Evolutionary conservation across 2,888 invertebrate genomes (phyloP).

Genomic region (Carabus problematicus): DNA sequence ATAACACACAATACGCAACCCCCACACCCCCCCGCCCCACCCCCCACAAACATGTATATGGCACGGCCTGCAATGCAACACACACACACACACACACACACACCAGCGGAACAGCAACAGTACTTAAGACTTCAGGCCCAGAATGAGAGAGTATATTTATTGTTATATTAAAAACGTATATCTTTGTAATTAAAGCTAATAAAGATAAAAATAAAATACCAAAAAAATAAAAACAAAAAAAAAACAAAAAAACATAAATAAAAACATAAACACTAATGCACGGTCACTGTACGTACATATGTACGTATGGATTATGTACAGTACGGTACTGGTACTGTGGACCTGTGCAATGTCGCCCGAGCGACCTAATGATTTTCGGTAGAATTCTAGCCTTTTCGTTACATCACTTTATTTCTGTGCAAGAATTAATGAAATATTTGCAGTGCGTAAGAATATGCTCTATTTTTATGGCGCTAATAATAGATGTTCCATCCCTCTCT

Average conservation of each 20-base stretch:
- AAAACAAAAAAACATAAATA: constrained; percentile 45
- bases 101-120: constrained; percentile 15
- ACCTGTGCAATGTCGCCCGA: not conserved
- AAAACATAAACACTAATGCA: constrained; percentile 50
- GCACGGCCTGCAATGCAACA: constrained; percentile 26
- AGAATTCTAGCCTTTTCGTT: constrained; percentile 2
- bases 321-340: not conserved
- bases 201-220: constrained; percentile 45
- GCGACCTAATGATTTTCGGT: not conserved
- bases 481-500: constrained; percentile 32
- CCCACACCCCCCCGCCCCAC: constrained; percentile 44
- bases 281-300: constrained; percentile 6
- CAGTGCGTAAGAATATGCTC: constrained; percentile 27
- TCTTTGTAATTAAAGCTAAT: constrained; percentile 48
- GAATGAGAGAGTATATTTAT: constrained; percentile 42
- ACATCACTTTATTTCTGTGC: constrained; percentile 36
- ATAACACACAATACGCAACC: constrained; percentile 45
- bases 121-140: constrained; percentile 33
- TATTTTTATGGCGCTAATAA: constrained; percentile 38
- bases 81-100: no score
- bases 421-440: constrained; percentile 33
- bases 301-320: not conserved
- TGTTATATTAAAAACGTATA: constrained; percentile 40
- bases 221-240: constrained; percentile 40
- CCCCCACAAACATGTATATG: constrained; percentile 38